Percentiles rank a stretch among this genome's conserved stretches.
phyloP scores from a whole-genome alignment of 1,140 invertebrate species.

The Diabrotica virgifera region DNA sequence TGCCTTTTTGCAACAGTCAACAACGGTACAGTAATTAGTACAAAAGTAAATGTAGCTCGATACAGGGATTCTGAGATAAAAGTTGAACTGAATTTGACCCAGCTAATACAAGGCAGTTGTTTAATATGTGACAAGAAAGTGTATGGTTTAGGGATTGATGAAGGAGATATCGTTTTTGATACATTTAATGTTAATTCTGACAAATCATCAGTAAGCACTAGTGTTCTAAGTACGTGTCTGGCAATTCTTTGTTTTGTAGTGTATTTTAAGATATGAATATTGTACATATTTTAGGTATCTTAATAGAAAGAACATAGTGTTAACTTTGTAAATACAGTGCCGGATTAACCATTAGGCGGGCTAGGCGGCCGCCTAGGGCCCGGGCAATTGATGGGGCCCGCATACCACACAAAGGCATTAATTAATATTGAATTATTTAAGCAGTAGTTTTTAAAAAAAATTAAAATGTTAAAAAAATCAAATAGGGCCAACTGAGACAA shows the following conservation, averaged over 20 bases:
- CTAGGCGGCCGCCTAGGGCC: no score
- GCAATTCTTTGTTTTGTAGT: not conserved
- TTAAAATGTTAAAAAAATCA: no score
- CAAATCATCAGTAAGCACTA: not conserved
- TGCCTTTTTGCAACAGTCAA: slow-evolving; percentile 13
- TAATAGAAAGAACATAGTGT: no score
- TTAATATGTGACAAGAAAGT: slow-evolving; percentile 13
- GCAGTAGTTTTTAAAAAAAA: no score
- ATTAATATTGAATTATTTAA: no score
- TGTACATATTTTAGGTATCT: not conserved
- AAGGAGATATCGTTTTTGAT: slow-evolving; percentile 9
- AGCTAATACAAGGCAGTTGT: slow-evolving; percentile 11
- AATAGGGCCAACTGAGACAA: no score
- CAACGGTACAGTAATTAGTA: not conserved
- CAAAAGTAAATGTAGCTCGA: not conserved
- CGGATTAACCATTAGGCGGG: no score
- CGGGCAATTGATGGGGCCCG: no score
- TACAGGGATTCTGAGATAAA: not conserved
- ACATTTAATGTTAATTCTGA: slow-evolving; percentile 9
- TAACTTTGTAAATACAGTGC: no score
- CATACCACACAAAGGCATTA: no score
- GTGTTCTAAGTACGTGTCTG: not conserved
- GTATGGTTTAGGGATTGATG: slow-evolving; percentile 11
- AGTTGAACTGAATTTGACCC: not conserved
- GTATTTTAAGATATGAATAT: not conserved